A percentile compares a stretch with the other conserved stretches of the same genome.
These are phyloP conservation scores for Branchipolynoe longqiensis DNA, from an alignment of 2,888 invertebrate genomes.

Conservation along the genomic window DNA sequence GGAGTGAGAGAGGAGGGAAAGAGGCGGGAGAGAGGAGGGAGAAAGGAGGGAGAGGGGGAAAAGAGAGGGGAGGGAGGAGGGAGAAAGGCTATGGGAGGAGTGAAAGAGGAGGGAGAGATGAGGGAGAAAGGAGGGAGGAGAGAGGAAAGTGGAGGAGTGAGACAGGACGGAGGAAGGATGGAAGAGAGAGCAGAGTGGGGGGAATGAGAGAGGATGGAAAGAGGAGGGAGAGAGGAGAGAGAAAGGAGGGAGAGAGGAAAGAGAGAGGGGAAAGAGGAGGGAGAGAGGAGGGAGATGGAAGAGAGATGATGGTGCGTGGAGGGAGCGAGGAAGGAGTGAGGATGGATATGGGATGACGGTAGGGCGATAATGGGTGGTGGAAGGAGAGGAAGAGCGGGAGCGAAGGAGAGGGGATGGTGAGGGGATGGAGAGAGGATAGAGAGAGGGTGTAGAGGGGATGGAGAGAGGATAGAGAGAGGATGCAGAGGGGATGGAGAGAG, in stretches of 20 bases:
- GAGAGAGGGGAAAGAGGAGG: background rate
- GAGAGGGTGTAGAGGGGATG: background rate
- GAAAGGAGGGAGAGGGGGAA: background rate
- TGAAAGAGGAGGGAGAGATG: too few relatives aligned
- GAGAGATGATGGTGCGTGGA: background rate
- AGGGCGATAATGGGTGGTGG: too few relatives aligned
- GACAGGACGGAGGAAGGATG: background rate
- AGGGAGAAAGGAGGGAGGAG: conserved; percentile 28
- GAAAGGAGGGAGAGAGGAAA: background rate
- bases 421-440: background rate
- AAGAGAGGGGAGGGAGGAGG: background rate
- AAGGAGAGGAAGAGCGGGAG: background rate
- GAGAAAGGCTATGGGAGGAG: background rate
- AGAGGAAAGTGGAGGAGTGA: background rate
- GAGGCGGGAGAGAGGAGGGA: background rate
- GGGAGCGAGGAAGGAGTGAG: background rate
- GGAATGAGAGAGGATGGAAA: background rate
- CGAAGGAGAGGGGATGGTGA: background rate
- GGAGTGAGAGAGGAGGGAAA: background rate
- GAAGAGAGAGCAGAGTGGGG: background rate
- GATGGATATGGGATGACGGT: too few relatives aligned
- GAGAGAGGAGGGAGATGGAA: background rate
- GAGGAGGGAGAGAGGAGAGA: background rate
- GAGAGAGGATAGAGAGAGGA: background rate
- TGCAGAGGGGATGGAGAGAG: background rate